These are phyloP conservation scores for Biston betularia DNA, from an alignment of 2,888 invertebrate genomes.

Conservation along the genomic window DNA sequence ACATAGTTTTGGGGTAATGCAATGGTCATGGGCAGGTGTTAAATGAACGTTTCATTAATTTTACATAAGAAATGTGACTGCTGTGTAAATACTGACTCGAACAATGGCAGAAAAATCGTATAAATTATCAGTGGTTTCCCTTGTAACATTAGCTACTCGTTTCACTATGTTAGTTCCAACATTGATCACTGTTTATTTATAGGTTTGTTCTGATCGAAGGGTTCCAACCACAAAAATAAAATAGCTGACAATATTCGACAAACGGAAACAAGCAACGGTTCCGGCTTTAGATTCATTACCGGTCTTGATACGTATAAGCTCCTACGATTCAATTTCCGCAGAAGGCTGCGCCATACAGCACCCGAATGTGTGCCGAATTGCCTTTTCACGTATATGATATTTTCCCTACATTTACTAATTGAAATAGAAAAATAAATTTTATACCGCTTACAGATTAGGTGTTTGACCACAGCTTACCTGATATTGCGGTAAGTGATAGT, in stretches of 20 bases:
- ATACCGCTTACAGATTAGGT: not conserved
- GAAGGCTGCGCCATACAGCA: slow-evolving; percentile 16
- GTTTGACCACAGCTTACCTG: too few species aligned
- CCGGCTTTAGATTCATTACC: slow-evolving; percentile 57
- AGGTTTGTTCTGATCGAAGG: too few species aligned
- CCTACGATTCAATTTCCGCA: slow-evolving; percentile 63
- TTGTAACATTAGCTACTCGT: not conserved
- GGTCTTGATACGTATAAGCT: slow-evolving; percentile 61
- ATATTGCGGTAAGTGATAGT: too few species aligned
- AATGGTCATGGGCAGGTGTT: too few species aligned
- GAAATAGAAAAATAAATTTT: not conserved
- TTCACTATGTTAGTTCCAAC: too few species aligned
- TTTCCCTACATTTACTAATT: slow-evolving; percentile 6
- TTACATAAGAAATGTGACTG: too few species aligned
- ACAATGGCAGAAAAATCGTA: not conserved
- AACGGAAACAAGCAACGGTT: slow-evolving; percentile 44
- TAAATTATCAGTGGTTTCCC: not conserved
- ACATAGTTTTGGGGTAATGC: too few species aligned
- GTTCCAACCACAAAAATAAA: slow-evolving; percentile 34
- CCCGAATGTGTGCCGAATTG: slow-evolving; percentile 28
- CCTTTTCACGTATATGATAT: slow-evolving; percentile 9
- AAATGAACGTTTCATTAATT: too few species aligned
- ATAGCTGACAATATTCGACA: slow-evolving; percentile 25
- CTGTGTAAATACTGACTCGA: too few species aligned
- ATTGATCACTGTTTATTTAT: too few species aligned